These are phyloP conservation scores for Polydrusus pterygomalis DNA, from an alignment of 2,888 invertebrate genomes.

Conservation along the genomic window DNA sequence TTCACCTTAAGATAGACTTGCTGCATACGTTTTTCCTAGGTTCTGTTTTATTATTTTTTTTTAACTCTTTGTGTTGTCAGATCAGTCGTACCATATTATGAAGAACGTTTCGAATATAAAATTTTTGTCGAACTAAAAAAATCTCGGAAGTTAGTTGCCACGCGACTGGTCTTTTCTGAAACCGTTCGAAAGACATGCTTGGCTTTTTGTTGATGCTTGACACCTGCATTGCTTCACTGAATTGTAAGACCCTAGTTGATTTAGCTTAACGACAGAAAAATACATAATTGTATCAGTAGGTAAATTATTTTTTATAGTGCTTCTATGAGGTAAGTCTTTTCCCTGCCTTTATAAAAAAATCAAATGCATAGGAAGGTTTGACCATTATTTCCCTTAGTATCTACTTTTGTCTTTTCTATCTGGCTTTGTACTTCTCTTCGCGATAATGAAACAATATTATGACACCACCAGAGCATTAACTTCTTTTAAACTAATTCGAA, in stretches of 20 bases:
- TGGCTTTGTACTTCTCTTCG: too few relatives aligned
- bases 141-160: conserved; percentile 76
- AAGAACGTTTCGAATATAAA: conserved; percentile 26
- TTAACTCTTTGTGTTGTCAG: conserved; percentile 62
- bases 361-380: too few relatives aligned
- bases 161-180: conserved; percentile 83
- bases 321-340: too few relatives aligned
- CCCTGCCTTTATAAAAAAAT: too few relatives aligned
- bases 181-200: conserved; percentile 73
- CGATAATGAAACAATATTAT: too few relatives aligned
- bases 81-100: conserved; percentile 69
- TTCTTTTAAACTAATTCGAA: too few relatives aligned
- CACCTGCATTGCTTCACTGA: conserved; percentile 66
- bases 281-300: neutral
- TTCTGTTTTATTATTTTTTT: conserved; percentile 56
- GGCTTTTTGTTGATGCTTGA: conserved; percentile 66
- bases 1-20: conserved; percentile 71
- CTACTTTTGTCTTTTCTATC: too few relatives aligned
- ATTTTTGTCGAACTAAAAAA: conserved; percentile 26
- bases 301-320: too few relatives aligned
- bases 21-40: conserved; percentile 68
- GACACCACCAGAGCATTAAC: too few relatives aligned
- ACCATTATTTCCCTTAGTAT: too few relatives aligned
- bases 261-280: conserved; percentile 40
- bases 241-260: conserved; percentile 39